phyloP scores from a whole-genome alignment of 2,797 vertebrate genomes.

The Hydrocynus forskahlii region DNA sequence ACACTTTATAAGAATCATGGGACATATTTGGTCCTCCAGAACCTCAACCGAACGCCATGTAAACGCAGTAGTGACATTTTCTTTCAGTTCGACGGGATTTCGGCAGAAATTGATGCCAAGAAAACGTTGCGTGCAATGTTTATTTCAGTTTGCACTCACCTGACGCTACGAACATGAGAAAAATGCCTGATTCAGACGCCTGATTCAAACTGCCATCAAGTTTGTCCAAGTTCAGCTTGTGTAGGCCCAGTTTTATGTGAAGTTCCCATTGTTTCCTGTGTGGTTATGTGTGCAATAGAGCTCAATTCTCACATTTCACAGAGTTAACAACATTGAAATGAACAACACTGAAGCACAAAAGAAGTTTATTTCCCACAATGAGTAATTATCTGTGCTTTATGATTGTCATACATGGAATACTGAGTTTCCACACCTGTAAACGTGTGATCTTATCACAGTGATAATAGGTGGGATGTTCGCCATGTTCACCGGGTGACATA shows the following conservation, averaged over 20 bases:
- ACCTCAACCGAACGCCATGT: too few relatives aligned
- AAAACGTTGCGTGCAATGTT: too few relatives aligned
- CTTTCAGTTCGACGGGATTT: too few relatives aligned
- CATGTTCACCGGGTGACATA: slow-evolving; percentile 7
- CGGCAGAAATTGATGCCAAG: too few relatives aligned
- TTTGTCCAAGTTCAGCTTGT: not conserved
- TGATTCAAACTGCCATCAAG: not conserved
- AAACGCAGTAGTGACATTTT: too few relatives aligned
- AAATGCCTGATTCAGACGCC: too few relatives aligned
- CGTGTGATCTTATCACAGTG: not conserved
- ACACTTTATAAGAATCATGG: too few relatives aligned
- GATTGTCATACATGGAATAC: not conserved
- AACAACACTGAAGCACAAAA: not conserved
- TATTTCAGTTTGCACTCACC: too few relatives aligned
- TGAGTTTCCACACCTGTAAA: not conserved
- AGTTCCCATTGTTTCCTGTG: not conserved
- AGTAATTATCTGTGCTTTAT: not conserved
- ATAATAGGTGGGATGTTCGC: not conserved
- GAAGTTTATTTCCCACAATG: not conserved
- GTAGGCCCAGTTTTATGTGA: too few relatives aligned
- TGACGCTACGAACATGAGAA: too few relatives aligned
- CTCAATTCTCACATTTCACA: not conserved
- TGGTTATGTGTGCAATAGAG: not conserved
- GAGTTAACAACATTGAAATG: not conserved
- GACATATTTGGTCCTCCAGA: too few relatives aligned